Base-by-base conservation (phyloP, 2,888 invertebrate species). In the Andrena camellia region DNA sequence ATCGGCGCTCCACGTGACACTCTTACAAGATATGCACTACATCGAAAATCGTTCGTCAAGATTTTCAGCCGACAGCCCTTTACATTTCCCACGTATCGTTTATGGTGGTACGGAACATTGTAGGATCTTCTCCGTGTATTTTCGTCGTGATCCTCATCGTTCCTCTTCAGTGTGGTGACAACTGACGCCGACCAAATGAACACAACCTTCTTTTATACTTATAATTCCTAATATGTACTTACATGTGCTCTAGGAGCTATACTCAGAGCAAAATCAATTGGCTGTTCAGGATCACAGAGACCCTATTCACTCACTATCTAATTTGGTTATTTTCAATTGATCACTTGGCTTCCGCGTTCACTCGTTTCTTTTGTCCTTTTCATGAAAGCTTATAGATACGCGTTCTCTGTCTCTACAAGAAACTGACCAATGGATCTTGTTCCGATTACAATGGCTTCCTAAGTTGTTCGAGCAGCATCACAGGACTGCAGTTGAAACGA, bases 91-190 rank as follows among this genome's bases (percentile, higher is more conserved):
- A 35, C 63, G 52, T 76, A 59, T 66, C 78, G 74, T 83, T 71
- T 68, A 78, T 67, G 83, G 78, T 83, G 83, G 83, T 83, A 83
- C 57, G 83, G 26, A 83, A 63, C 17, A 20, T 31, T 74, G 42
- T 33, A 78, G 42, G 42, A 78, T 33, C 10, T 17, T n/a, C n/a
- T 29, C 26, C 33, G 23, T 64, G 60, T 52, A 48, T 83, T 48
- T 17, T 33, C 76, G 29, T 68, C 23, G 57, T 69, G 60, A 70
- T 23, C 20, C 20, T 42, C 17, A 2, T 42, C 23, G 35, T 31
- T 57, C 31, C 5, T 29, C 23, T 29, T 50, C 8, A 10, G 17
- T 20, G 35, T 62, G 29, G 23, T 23, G n/a, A 23, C 42, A 70
- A 29, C 17, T 35, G 3, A 54, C 72, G 10, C 1, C 31, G 13